Base-by-base conservation (phyloP, 2,797 vertebrate species). In the Cynodonichthys magdalenae region DNA sequence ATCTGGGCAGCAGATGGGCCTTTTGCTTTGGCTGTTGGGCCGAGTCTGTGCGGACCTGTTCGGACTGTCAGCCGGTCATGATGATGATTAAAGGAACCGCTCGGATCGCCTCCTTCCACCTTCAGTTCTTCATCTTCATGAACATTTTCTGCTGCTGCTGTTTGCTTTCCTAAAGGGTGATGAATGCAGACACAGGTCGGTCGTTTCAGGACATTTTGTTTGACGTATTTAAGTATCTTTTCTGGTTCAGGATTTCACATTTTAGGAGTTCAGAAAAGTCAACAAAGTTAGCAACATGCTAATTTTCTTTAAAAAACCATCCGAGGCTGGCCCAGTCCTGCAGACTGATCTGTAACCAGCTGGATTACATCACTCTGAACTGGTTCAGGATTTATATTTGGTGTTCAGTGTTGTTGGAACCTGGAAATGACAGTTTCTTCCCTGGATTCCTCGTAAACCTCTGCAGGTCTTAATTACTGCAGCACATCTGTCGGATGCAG, bases 21-120 rank as follows among this genome's bases (percentile, higher is more conserved):
- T 62, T 57, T 55, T 24, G 73, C 73, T 84, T 69, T 59, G 67
- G 59, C 63, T 70, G 76, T 79, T 82, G 74, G 83, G 77, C 60
- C 27, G 20, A 49, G 73, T 63, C 63, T 18, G 63, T 47, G 8
- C 51, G 11, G 57, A 63, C 69, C 66, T 59, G 44, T 63, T 72
- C 28, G 20, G 61, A 60, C 82, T 90, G 91, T 90, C 91, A 89
- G 71, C 67, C 12, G 67, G 74, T 36, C 1, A 63, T 85, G 87
- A 92, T 92, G 86, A 91, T 89, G 92, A 93, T 93, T 84, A 89
- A 93, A 83, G 81, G 69, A 83, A 83, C 79, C 79, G 79, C 66
- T 83, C 48, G 59, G 61, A 60, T 79, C 48, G 56, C 55, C 61
- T 76, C 75, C 71, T 63, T 47, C 53, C 48, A 50, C 28, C 29